Conservation (phyloP, 2,113 vertebrate species). For the Vulpes ferrilata region DNA sequence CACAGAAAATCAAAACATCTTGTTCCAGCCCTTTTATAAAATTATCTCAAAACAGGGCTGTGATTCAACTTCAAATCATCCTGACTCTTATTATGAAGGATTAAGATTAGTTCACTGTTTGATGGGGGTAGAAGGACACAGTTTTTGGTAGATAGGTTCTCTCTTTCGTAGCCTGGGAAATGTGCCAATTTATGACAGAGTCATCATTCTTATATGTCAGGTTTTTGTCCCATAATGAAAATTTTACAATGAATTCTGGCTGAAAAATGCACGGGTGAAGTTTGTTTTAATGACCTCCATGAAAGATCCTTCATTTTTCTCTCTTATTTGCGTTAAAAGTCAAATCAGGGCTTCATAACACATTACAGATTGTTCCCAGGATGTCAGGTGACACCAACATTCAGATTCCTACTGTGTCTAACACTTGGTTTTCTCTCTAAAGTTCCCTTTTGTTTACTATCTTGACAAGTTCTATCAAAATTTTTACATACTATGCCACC, state of each 20-base stretch:
- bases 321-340: background rate
- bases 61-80: conserved; percentile 19
- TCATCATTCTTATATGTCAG: background rate
- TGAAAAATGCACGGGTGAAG: background rate
- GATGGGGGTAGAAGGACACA: background rate
- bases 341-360: background rate
- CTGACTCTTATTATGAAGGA: background rate
- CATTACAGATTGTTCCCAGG: background rate
- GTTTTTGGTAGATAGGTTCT: background rate
- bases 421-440: conserved; percentile 11
- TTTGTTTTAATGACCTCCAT: conserved; percentile 30
- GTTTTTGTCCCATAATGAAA: conserved; percentile 46
- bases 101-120: conserved; percentile 5
- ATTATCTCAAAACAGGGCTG: background rate
- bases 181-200: conserved; percentile 38
- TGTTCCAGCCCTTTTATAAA: background rate
- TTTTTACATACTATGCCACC: background rate
- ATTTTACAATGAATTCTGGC: conserved; percentile 21
- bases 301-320: background rate
- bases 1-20: background rate
- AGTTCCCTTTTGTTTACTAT: background rate
- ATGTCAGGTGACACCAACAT: background rate
- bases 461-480: background rate
- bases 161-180: background rate
- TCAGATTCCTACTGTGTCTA: background rate